phyloP scores from a whole-genome alignment of 2,797 vertebrate species.

The Oreochromis mossambicus region DNA sequence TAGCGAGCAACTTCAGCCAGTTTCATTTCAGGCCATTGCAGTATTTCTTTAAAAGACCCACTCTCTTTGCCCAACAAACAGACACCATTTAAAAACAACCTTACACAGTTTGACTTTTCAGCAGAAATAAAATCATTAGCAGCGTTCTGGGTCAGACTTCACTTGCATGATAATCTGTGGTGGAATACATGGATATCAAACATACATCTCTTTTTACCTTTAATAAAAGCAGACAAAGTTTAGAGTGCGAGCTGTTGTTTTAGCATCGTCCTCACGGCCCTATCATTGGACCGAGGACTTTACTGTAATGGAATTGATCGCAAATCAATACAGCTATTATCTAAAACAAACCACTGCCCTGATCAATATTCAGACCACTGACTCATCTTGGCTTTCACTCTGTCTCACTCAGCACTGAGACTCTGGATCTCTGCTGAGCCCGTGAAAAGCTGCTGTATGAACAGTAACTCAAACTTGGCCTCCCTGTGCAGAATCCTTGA shows the following conservation, averaged over 20 bases:
- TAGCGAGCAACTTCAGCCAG: not conserved
- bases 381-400: slow-evolving; percentile 4
- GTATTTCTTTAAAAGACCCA: not conserved
- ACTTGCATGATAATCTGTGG: not conserved
- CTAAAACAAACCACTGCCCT: slow-evolving; percentile 34
- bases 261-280: not conserved
- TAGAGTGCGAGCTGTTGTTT: not conserved
- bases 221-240: not conserved
- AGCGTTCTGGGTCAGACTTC: not conserved
- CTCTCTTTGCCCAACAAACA: not conserved
- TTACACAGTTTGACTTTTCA: not conserved
- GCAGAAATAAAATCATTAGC: not conserved
- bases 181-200: not conserved
- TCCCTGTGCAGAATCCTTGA: not conserved
- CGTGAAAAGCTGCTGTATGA: not conserved
- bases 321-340: slow-evolving; percentile 45
- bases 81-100: not conserved
- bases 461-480: not conserved
- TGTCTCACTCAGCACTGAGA: slow-evolving; percentile 12
- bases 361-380: slow-evolving; percentile 19
- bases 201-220: not conserved
- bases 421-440: not conserved
- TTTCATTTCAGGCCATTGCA: not conserved
- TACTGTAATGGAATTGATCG: slow-evolving; percentile 24
- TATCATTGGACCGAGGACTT: not conserved